Evolutionary conservation across 2,888 invertebrate species (phyloP), one percentile per base, ranked within the genome.

Genomic region (Acrobasis repandana): DNA sequence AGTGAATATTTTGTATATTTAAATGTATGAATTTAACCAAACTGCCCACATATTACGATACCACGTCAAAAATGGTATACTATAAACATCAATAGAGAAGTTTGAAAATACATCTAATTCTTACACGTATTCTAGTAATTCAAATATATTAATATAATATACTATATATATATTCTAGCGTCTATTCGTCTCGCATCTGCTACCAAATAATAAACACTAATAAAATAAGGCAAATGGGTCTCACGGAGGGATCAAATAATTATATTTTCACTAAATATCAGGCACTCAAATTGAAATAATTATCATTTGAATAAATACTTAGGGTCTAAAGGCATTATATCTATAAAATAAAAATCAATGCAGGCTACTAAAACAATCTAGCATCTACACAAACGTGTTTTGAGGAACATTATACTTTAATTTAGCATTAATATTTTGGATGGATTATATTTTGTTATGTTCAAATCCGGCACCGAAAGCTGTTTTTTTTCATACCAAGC

Each of bases 191-290:
- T 69, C 77, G 71, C 78, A 72, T 76, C 77, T 71, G 67, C 76
- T 80, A 80, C 70, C 65, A 85, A 87, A 85, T 70, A 74, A 77
- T 66, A 81, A 28, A 76, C 63, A 74, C 89, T 90, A 89, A 85
- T 83, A 89, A 90, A 90, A 91, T 92, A 92, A 92, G 91, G 90
- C 91, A 86, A 85, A 88, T 68, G 81, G 88, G 81, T 83, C 65
- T 82, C 72, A 77, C 88, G 90, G 90, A 90, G 90, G 91, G 91
- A 90, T 75, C 76, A 86, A 90, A 88, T 71, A 87, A 87, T 83
- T 83, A 77, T 77, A 75, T 83, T 73, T 73, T 76, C 61, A 74
- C 72, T 75, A 76, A 80, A 80, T 79, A 78, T 82, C 82, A 90
- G 90, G 90, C 90, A 90, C 90, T 89, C 78, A 86, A 88, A 90